phyloP scores from a whole-genome alignment of 2,797 vertebrate species.

The Benthosema pterotum region DNA sequence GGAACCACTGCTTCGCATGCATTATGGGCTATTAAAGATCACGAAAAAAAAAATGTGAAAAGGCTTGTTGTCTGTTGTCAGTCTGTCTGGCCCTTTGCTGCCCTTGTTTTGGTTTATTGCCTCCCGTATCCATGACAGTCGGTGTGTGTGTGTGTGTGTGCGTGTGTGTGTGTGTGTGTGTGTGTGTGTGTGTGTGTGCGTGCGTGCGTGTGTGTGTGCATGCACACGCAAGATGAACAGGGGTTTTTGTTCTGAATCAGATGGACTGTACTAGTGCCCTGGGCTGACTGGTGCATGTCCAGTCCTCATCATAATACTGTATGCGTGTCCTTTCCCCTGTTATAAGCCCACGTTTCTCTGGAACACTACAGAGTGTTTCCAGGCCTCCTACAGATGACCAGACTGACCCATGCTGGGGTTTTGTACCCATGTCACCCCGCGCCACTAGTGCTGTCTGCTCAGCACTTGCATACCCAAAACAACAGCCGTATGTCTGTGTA shows the following conservation, averaged over 20 bases:
- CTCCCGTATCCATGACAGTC: constrained; percentile 71
- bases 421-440: constrained; percentile 47
- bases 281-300: constrained; percentile 30
- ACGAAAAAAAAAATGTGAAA: constrained; percentile 58
- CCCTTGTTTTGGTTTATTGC: constrained; percentile 74
- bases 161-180: too few species aligned
- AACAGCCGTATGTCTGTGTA: constrained; percentile 1
- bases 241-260: constrained; percentile 56
- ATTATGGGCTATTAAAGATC: constrained; percentile 54
- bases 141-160: too few species aligned
- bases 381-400: constrained; percentile 58
- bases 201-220: too few species aligned
- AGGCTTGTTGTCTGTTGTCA: constrained; percentile 73
- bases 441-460: constrained; percentile 33
- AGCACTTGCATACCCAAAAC: constrained; percentile 41
- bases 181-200: too few species aligned
- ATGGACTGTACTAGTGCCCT: constrained; percentile 56
- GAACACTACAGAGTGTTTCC: constrained; percentile 65
- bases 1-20: constrained; percentile 62
- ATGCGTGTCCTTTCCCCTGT: constrained; percentile 43
- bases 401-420: constrained; percentile 51
- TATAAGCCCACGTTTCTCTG: constrained; percentile 67
- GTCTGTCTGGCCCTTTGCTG: constrained; percentile 68
- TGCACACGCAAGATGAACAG: constrained; percentile 57
- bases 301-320: constrained; percentile 57